Evolutionary conservation across 2,113 vertebrate species (phyloP), one percentile per base, ranked within the genome.

Genomic region (Lathamus discolor): DNA sequence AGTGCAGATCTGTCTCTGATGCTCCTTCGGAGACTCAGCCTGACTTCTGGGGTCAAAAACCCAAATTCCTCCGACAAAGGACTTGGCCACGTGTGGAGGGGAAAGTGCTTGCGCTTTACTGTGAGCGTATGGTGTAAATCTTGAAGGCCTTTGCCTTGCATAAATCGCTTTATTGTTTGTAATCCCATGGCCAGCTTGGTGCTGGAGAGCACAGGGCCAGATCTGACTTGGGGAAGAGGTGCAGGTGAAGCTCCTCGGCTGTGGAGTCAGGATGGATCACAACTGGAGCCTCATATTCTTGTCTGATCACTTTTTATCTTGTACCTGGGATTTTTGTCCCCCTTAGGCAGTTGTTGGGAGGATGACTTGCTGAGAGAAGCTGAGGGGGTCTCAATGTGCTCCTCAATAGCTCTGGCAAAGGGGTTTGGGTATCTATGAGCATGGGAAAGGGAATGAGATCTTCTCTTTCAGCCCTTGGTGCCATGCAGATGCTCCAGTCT

Each of bases 1-100:
- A 13, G 76, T 20, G 68, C 41, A 85, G 69, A 79, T 86, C 93
- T 88, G 68, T 80, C 82, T 91, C 54, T 88, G 83, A 91, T 92
- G 73, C 68, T 88, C 22, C 75, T 95, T 92, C 13, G 4, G 90
- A 90, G 89, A 94, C 86, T 91, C 43, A 28, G 72, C 55, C 25
- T 85, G 78, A 89, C 90, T 90, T 84, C 43, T 62, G 54, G 31
- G 82, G 88, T 96, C 92, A 95, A 57, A 82, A 77, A 55, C 87
- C 68, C 66, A 54, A 76, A 80, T 88, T 95, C 37, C 62, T 95
- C 55, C 81, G 90, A 93, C 57, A 66, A 87, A 90, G 35, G 17
- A 67, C 74, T 33, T 35, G 41, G 86, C 77, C 37, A 59, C 1
- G 4, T 83, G 87, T 0, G 0, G 70, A 92, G 75, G 41, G 72